These are phyloP conservation scores for Falco columbarius DNA, from an alignment of 2,797 vertebrate genomes.

Conservation along the genomic window DNA sequence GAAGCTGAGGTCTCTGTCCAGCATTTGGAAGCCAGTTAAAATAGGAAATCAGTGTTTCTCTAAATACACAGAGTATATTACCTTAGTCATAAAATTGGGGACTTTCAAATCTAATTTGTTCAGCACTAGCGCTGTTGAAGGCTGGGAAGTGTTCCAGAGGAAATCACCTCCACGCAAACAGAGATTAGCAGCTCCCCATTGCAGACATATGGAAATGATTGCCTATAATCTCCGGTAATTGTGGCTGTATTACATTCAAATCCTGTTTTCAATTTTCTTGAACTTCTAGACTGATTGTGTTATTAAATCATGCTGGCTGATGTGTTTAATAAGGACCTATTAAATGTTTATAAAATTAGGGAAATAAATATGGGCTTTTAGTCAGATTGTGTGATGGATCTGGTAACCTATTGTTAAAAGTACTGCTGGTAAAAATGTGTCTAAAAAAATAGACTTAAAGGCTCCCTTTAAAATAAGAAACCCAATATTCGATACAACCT, in stretches of 20 bases:
- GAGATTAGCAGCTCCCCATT: conserved; percentile 95
- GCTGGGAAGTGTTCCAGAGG: conserved; percentile 88
- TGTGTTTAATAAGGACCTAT: conserved; percentile 91
- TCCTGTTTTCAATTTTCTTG: conserved; percentile 96
- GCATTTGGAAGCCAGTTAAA: conserved; percentile 79
- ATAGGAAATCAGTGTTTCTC: conserved; percentile 82
- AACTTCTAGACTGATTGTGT: conserved; percentile 96
- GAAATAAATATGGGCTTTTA: conserved; percentile 84
- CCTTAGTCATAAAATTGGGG: conserved; percentile 85
- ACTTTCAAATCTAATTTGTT: conserved; percentile 88
- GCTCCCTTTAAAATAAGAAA: conserved; percentile 58
- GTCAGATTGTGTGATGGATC: conserved; percentile 80
- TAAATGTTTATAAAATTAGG: conserved; percentile 91
- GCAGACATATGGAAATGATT: conserved; percentile 98
- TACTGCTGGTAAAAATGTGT: conserved; percentile 69
- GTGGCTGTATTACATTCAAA: conserved; percentile 93
- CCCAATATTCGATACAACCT: background rate
- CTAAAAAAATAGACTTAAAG: conserved; percentile 64
- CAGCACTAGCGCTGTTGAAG: conserved; percentile 81
- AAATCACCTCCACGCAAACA: conserved; percentile 94
- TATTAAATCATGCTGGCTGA: conserved; percentile 96
- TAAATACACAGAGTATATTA: conserved; percentile 83
- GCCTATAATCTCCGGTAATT: conserved; percentile 95
- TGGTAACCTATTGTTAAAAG: conserved; percentile 83
- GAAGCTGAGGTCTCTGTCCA: conserved; percentile 80